These are phyloP conservation scores for Tricholaema leucomelas DNA, from an alignment of 2,113 vertebrate species.

Conservation along the genomic window DNA sequence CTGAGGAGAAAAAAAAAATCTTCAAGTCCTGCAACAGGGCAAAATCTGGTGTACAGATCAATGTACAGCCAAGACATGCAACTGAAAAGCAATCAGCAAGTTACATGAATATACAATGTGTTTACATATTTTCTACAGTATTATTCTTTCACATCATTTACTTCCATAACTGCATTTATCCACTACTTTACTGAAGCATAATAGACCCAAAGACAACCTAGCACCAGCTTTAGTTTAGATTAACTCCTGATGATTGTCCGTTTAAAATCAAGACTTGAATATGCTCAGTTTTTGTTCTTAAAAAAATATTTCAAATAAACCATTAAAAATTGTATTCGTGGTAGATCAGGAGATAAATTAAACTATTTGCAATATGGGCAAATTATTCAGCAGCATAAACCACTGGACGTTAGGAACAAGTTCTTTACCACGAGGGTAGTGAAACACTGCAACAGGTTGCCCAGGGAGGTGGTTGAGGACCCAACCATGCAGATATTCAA, in stretches of 20 bases:
- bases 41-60: background rate
- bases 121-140: background rate
- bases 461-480: no score
- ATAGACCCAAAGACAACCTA: background rate
- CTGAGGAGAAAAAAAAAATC: background rate
- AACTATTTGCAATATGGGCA: background rate
- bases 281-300: background rate
- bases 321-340: background rate
- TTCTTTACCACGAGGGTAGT: no score
- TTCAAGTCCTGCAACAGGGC: background rate
- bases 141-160: background rate
- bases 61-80: background rate
- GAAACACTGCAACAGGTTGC: no score
- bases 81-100: background rate
- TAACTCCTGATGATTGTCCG: background rate
- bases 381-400: background rate
- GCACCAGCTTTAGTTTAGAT: background rate
- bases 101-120: fast-evolving
- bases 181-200: background rate
- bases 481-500: no score
- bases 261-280: background rate
- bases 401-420: no score
- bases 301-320: background rate
- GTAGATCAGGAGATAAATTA: background rate
- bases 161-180: background rate